phyloP scores from a whole-genome alignment of 1,140 invertebrate genomes.

The Dendrolimus punctatus region DNA sequence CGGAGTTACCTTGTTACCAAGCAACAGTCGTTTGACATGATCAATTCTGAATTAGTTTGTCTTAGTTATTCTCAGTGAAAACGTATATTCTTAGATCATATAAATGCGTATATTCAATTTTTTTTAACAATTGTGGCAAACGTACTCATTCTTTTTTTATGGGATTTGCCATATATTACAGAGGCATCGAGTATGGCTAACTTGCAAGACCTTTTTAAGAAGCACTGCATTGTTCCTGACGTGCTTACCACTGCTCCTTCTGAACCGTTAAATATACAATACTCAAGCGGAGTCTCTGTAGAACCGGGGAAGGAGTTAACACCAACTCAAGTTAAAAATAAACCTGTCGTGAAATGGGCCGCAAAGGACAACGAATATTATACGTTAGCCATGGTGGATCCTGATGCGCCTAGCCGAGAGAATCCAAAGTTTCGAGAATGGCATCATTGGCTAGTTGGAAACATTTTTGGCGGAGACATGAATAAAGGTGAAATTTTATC shows the following conservation, averaged over 20 bases:
- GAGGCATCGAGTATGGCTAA: constrained; percentile 27
- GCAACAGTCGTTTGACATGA: too few species aligned
- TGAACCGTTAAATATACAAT: constrained; percentile 40
- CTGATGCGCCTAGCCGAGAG: constrained; percentile 89
- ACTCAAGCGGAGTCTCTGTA: constrained; percentile 30
- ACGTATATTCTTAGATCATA: too few species aligned
- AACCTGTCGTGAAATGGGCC: constrained; percentile 47
- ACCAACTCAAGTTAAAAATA: constrained; percentile 58
- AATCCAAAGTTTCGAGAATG: constrained; percentile 88
- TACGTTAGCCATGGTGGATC: constrained; percentile 89
- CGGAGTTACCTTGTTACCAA: too few species aligned
- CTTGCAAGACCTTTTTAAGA: constrained; percentile 44
- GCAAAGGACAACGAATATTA: constrained; percentile 73
- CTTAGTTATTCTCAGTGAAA: too few species aligned
- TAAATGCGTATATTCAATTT: too few species aligned
- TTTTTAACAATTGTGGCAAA: too few species aligned
- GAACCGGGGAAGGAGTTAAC: constrained; percentile 46
- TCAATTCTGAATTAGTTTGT: too few species aligned
- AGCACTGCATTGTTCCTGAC: constrained; percentile 52
- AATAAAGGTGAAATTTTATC: constrained; percentile 81
- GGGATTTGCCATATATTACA: too few species aligned
- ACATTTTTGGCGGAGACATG: constrained; percentile 87
- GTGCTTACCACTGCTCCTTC: constrained; percentile 43
- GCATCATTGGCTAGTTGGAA: constrained; percentile 94
- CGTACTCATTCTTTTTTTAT: too few species aligned